Evolutionary conservation across 2,888 invertebrate species (phyloP).

Genomic region (Coleophora deauratella): DNA sequence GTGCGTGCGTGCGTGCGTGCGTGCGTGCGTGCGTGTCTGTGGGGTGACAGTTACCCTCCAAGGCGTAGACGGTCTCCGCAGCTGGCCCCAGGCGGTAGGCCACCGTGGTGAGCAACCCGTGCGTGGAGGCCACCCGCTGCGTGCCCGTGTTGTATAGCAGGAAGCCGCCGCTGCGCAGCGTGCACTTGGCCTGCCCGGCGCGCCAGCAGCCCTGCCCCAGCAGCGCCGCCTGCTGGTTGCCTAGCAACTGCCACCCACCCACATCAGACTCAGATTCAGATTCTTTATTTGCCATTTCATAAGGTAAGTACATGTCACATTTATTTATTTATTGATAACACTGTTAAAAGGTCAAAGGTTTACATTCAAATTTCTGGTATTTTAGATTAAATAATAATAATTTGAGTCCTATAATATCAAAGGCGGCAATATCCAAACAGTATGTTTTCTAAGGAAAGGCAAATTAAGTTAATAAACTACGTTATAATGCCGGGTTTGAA

Average conservation of each 20-base stretch:
- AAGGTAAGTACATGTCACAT: no score
- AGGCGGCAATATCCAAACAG: no score
- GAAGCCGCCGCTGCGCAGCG: conserved; percentile 96
- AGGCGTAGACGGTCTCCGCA: conserved; percentile 87
- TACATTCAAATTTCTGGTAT: no score
- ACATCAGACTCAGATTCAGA: no score
- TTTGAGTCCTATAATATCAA: no score
- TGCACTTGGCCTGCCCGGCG: conserved; percentile 94
- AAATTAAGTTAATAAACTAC: no score
- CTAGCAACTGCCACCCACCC: conserved; percentile 90
- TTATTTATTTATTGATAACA: no score
- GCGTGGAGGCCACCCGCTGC: conserved; percentile 86
- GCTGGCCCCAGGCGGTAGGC: conserved; percentile 92
- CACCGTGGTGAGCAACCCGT: conserved; percentile 92
- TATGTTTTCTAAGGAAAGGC: no score
- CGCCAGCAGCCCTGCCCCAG: conserved; percentile 93
- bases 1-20: conserved; percentile 1
- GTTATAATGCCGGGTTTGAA: no score
- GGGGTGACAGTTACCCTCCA: conserved; percentile 81
- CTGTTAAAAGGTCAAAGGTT: no score
- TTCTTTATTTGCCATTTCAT: neutral
- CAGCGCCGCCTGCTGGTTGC: conserved; percentile 96
- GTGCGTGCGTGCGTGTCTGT: neutral
- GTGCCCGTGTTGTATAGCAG: conserved; percentile 95
- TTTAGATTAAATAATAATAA: no score